These are phyloP conservation scores for Lophius piscatorius DNA, from an alignment of 2,113 vertebrate genomes.

Conservation along the genomic window DNA sequence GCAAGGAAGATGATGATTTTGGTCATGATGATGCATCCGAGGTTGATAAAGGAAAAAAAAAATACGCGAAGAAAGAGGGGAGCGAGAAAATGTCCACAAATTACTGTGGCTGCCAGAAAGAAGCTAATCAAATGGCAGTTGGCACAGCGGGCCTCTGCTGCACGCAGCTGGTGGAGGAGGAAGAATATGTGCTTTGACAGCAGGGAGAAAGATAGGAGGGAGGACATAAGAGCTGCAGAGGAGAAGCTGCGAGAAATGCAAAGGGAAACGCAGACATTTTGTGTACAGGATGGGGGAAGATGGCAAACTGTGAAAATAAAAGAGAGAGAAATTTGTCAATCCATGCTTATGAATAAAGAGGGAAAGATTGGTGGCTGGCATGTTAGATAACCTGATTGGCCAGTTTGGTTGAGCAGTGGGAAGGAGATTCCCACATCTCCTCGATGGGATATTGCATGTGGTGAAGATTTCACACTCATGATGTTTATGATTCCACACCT, in stretches of 20 bases:
- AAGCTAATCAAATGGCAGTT: conserved; percentile 73
- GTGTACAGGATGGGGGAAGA: neutral
- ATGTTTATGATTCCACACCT: neutral
- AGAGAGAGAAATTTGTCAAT: conserved; percentile 16
- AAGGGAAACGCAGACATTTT: conserved; percentile 4
- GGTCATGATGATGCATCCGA: conserved; percentile 27
- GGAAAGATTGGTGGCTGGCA: conserved; percentile 8
- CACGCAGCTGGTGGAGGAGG: conserved; percentile 69
- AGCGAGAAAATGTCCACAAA: conserved; percentile 60
- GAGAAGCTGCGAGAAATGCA: conserved; percentile 29
- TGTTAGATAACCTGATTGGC: conserved; percentile 6
- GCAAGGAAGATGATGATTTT: conserved; percentile 13
- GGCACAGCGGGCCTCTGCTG: conserved; percentile 61
- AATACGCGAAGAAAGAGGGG: conserved; percentile 18
- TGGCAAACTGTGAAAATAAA: neutral
- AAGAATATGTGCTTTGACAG: conserved; percentile 65
- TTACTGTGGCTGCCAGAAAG: conserved; percentile 67
- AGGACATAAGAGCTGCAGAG: conserved; percentile 17
- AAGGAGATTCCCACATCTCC: too few relatives aligned
- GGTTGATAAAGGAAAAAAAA: conserved; percentile 34
- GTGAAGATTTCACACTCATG: conserved; percentile 7
- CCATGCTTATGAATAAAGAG: neutral
- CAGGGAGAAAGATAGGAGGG: conserved; percentile 36
- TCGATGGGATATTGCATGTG: neutral
- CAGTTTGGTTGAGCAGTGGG: too few relatives aligned